A percentile compares a stretch with the other conserved stretches of the same genome.
Evolutionary conservation across 2,113 vertebrate genomes (phyloP).

Genomic region (Archilochus colubris): DNA sequence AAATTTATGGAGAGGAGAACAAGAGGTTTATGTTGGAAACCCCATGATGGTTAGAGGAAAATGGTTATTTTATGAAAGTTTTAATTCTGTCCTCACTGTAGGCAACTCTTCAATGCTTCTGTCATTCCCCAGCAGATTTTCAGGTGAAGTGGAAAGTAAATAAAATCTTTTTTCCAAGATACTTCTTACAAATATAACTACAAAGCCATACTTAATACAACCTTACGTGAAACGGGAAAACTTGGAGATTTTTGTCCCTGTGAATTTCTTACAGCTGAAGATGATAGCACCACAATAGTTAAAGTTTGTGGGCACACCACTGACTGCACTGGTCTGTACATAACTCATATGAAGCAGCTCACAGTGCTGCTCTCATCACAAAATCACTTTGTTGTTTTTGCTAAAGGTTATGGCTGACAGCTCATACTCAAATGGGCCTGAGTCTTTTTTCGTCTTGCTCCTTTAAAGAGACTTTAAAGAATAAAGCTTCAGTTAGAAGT

Average conservation of each 20-base stretch:
- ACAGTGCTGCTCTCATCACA: neutral
- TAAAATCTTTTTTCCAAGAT: neutral
- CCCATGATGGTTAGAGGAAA: neutral
- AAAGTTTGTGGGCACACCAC: neutral
- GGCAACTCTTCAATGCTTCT: neutral
- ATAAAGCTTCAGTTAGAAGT: neutral
- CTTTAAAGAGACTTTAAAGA: neutral
- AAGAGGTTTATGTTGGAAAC: neutral
- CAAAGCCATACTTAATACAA: neutral
- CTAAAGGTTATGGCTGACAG: neutral
- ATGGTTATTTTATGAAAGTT: neutral
- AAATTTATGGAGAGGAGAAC: neutral
- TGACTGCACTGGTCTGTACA: neutral
- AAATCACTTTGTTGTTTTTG: neutral
- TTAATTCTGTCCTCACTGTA: neutral
- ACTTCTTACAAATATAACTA: neutral
- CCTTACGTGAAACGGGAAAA: rapidly evolving
- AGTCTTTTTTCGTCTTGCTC: neutral
- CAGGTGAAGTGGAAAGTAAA: neutral
- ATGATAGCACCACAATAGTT: neutral
- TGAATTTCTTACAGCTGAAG: neutral
- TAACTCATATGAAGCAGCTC: neutral
- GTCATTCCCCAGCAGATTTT: neutral
- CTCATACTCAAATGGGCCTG: neutral
- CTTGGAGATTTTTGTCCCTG: neutral